Percentiles rank a stretch among this genome's conserved stretches.
Evolutionary conservation across 2,888 invertebrate genomes (phyloP).

Genomic region (Ganaspis brasiliensis): DNA sequence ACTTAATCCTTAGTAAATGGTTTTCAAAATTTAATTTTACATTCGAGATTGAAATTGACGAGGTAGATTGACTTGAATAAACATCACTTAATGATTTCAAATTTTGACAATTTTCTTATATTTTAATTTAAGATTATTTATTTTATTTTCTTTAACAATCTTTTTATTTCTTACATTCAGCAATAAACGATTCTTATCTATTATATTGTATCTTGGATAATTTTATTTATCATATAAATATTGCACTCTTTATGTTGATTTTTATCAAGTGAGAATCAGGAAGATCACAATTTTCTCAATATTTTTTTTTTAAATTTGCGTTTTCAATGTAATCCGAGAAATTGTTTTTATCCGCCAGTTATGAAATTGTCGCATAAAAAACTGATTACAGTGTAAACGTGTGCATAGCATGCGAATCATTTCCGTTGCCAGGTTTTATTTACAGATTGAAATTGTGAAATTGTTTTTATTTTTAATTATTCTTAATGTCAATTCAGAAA

Average conservation of each 20-base stretch:
- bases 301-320: neutral
- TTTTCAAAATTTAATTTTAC: neutral
- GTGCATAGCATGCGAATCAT: neutral
- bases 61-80: conserved; percentile 24
- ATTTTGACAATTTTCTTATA: neutral
- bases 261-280: neutral
- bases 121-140: neutral
- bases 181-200: neutral
- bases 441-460: neutral
- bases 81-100: neutral
- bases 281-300: neutral
- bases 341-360: no score
- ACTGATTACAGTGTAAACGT: neutral
- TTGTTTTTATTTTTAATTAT: neutral
- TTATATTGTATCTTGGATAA: neutral
- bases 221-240: conserved; percentile 16
- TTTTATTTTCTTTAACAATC: no score
- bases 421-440: neutral
- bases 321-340: neutral
- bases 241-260: conserved; percentile 14
- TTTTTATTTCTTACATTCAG: no score
- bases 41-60: conserved; percentile 15
- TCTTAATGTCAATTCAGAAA: no score
- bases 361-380: neutral
- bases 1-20: neutral